A percentile compares a stretch with the other conserved stretches of the same genome.
Conservation (phyloP, 1,140 invertebrate genomes). For the Xylocopa sonorina region DNA sequence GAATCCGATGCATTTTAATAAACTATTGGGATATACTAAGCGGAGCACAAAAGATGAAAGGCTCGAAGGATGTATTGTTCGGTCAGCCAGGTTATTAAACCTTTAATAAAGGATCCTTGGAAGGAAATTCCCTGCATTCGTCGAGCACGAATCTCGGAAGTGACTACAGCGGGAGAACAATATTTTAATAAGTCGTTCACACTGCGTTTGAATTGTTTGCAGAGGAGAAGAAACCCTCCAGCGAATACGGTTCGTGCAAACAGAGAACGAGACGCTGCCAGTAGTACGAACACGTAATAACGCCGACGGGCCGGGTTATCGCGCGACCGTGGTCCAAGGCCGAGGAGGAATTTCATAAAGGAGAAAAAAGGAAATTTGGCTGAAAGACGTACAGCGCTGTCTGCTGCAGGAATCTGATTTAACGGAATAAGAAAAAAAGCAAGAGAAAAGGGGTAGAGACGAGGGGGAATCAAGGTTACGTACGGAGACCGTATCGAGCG, state of each 20-base stretch:
- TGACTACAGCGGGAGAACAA: not conserved
- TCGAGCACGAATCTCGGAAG: not conserved
- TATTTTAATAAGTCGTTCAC: not conserved
- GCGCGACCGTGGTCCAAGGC: not conserved
- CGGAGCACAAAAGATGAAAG: not conserved
- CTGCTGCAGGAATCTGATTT: not conserved
- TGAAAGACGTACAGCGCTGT: not conserved
- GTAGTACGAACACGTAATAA: constrained; percentile 36
- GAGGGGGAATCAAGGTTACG: not conserved
- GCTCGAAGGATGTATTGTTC: not conserved
- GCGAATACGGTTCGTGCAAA: not conserved
- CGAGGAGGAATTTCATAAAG: not conserved
- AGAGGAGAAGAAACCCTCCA: not conserved
- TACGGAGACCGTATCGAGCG: not conserved
- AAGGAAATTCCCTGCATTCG: not conserved
- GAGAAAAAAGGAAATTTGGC: not conserved
- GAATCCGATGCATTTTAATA: too few relatives aligned
- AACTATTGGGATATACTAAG: not conserved
- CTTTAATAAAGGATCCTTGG: not conserved
- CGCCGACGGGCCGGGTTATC: not conserved
- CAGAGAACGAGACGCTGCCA: not conserved
- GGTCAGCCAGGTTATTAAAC: not conserved
- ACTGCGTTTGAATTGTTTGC: constrained; percentile 6
- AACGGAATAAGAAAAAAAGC: too few relatives aligned
- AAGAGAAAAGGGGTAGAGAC: not conserved